Evolutionary conservation across 2,888 invertebrate genomes (phyloP).

Genomic region (Standfussiana lucernea): DNA sequence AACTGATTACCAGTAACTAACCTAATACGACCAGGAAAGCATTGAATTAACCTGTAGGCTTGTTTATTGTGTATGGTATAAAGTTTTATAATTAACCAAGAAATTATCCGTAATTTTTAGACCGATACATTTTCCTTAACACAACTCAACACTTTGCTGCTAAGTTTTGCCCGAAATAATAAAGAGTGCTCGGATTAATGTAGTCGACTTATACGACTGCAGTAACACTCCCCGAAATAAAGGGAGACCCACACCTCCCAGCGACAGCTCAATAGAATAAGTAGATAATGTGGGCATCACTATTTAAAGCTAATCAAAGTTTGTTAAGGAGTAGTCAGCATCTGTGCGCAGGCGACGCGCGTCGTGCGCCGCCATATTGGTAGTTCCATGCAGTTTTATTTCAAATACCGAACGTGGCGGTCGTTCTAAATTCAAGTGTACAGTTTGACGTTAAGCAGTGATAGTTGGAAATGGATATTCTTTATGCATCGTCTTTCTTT

Average conservation of each 20-base stretch:
- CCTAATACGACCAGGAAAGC: constrained; percentile 9
- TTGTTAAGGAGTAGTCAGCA: constrained; percentile 91
- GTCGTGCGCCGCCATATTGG: constrained; percentile 80
- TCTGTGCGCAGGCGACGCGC: constrained; percentile 84
- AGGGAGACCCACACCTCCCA: constrained; percentile 82
- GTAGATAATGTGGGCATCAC: constrained; percentile 91
- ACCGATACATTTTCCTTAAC: constrained; percentile 54
- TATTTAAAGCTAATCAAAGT: constrained; percentile 93
- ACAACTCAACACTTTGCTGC: constrained; percentile 35
- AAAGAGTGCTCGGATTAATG: constrained; percentile 32
- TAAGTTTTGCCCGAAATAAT: constrained; percentile 21
- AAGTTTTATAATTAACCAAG: constrained; percentile 15
- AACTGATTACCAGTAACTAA: not conserved
- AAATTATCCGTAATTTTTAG: constrained; percentile 12
- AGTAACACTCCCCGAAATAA: constrained; percentile 74
- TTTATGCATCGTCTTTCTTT: constrained; percentile 65
- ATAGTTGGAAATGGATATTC: constrained; percentile 83
- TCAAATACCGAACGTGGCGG: constrained; percentile 80
- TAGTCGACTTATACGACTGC: constrained; percentile 67
- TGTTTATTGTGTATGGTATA: not conserved
- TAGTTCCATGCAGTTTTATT: constrained; percentile 78
- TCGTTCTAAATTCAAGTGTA: constrained; percentile 78
- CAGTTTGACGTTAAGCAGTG: constrained; percentile 85
- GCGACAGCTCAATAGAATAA: constrained; percentile 89
- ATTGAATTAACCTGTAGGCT: not conserved